Evolutionary conservation across 1,140 invertebrate genomes (phyloP).

Genomic region (Atta colombica): DNA sequence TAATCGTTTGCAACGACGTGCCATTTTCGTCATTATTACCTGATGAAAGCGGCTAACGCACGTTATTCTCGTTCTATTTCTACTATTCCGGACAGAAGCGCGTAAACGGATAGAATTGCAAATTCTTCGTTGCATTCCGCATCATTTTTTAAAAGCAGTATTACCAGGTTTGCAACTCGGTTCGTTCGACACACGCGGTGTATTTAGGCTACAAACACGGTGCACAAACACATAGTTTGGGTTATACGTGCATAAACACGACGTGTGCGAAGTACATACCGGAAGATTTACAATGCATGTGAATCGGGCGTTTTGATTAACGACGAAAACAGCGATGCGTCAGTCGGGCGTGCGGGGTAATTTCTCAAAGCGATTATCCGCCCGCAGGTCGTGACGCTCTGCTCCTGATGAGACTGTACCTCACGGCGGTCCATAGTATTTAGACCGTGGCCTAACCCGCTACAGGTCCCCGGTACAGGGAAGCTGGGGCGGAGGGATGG

Average conservation of each 20-base stretch:
- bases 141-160: not conserved
- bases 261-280: slow-evolving; percentile 38
- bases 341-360: slow-evolving; percentile 62
- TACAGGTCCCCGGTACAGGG: slow-evolving; percentile 61
- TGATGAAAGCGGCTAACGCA: slow-evolving; percentile 65
- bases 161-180: not conserved
- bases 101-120: slow-evolving; percentile 19
- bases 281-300: slow-evolving; percentile 52
- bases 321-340: slow-evolving; percentile 58
- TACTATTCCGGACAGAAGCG: not conserved
- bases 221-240: not conserved
- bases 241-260: slow-evolving; percentile 17
- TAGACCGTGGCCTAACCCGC: slow-evolving; percentile 75
- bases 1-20: slow-evolving; percentile 50
- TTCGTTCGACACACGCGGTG: slow-evolving; percentile 15
- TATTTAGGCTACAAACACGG: slow-evolving; percentile 25
- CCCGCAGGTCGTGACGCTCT: slow-evolving; percentile 54
- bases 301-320: slow-evolving; percentile 61
- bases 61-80: slow-evolving; percentile 40
- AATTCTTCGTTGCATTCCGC: not conserved
- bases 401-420: slow-evolving; percentile 70
- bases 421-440: slow-evolving; percentile 74
- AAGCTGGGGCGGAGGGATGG: not conserved
- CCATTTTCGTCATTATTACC: slow-evolving; percentile 66
- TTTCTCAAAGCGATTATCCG: slow-evolving; percentile 71